Evolutionary conservation across 2,113 vertebrate species (phyloP), one percentile per base, ranked within the genome.

Genomic region (Gadus macrocephalus): DNA sequence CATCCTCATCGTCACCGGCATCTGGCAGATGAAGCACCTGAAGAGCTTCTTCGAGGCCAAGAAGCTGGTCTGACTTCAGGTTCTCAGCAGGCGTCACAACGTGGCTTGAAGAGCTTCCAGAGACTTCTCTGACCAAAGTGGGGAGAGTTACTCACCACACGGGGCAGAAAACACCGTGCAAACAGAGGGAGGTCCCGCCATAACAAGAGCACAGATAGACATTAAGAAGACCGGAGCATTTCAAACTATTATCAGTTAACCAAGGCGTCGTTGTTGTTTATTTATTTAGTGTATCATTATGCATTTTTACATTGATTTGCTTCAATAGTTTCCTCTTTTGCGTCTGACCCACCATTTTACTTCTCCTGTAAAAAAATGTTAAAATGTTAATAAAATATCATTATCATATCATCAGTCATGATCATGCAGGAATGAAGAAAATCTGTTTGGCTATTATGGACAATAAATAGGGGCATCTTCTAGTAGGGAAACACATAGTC

Each of bases 1-100:
- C 86, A 98, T 98, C 89, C 95, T 98, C 81, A 93, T 98, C 81
- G 80, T 96, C 85, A 98, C 95, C 0, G 95, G 96, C 42, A 94
- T 97, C 81, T 98, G 96, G 96, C 96, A 98, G 89, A 98, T 98
- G 95, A 92, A 93, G 64, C 96, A 98, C 68, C 95, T 98, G 73
- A 98, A 98, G 81, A 95, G 95, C 83, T 98, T 98, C 87, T 98
- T 98, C 16, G 95, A 98, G 81, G 96, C 96, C 78, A 98, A 98
- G 88, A 98, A 98, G 71, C 82, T 98, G 80, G 95, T 98, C 77
- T 98, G 91, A 78, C 2, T 0, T 53, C 17, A 12, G 4, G n/a
- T 2, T 22, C 31, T 35, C 19, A 11, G 1, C 1, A 2, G 0
- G 67, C 19, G 2, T 56, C 20, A 2, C 65, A 58, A 64, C 22